Evolutionary conservation across 2,888 invertebrate genomes (phyloP), one percentile per base, ranked within the genome.

Genomic region (Amiota mariae): DNA sequence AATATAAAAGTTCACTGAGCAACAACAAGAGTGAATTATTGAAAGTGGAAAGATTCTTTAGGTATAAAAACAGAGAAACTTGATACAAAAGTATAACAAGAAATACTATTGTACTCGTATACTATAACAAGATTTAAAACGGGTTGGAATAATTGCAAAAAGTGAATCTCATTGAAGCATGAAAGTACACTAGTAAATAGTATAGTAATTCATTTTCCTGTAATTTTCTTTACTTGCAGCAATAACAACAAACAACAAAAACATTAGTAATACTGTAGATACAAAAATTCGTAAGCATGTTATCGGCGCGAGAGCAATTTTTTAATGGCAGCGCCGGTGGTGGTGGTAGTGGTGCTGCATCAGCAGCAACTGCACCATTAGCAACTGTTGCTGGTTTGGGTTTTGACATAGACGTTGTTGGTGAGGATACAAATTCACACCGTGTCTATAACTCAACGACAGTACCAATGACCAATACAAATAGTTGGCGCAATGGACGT

Each of bases 371-470:
- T 2, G 20, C 73, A n/a, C 18, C 73, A 57, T 54, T 78, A 13
- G 20, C 59, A 49, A 79, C 73, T 49, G 77, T 76, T 24, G 79
- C 86, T 57, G 81, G 80, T 67, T 61, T 87, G 12, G 87, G 86
- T 3, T 73, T 87, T 36, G 85, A 87, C 57, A 82, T 87, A 68
- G 87, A 86, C 77, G 79, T 88, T 18, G 51, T 67, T 36, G 76
- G 81, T 0, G 80, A 85, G 24, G 78, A 56, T 66, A 57, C 78
- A 24, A 57, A 68, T 63, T 71, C 78, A 10, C 76, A 78, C 57
- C 83, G 82, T 47, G 87, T 87, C 10, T 88, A 87, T 75, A 87
- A 85, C 76, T 46, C 79, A 63, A 87, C 88, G 20, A 88, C 87
- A 72, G 78, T 85, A 75, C 82, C 87, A 20, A 72, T 88, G 79